Base-by-base conservation (phyloP, 2,888 invertebrate species). In the Hypomecis atomaria region DNA sequence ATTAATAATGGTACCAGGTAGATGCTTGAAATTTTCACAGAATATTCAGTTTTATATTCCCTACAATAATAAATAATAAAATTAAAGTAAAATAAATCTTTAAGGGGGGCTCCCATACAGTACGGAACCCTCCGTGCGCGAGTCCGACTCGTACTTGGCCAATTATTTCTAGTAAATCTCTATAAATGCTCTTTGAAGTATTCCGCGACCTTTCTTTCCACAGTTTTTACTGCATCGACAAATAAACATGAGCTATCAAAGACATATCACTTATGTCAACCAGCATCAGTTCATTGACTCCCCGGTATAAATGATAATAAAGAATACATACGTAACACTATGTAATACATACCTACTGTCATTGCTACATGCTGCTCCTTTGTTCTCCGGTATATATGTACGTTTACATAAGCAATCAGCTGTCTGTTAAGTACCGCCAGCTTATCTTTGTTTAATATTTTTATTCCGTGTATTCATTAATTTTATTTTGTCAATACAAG, bases 331-430 rank as follows among this genome's bases (percentile, higher is more conserved):
- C 40, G 47, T 58, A 59, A 59, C 48, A 65, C 40, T 43, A 50
- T 47, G 48, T 49, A 49, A 43, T 10, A 23, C 13, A 43, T 10
- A 23, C 13, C 6, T 13, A 33, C 49, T 63, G 63, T 61, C 59
- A 62, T 47, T 65, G 52, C 52, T 69, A 49, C 65, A 13, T 62
- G 36, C 57, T 69, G 57, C 63, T 73, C 70, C 75, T 76, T 79
- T 78, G 78, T 79, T 69, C 71, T 50, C 47, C 23, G 59, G 42
- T 72, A 61, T 66, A 72, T 59, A 52, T 52, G 71, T 72, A 52
- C 54, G 71, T 72, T 74, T 75, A 71, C 75, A 71, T 71, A 71
- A 69, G 62, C 69, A 78, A 80, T 79, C 80, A 79, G 77, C 79
- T 81, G 78, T 76, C 76, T 76, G 68, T 67, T 69, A 67, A 69